Evolutionary conservation across 1,140 invertebrate species (phyloP), one percentile per base, ranked within the genome.

Genomic region (Drosophila busckii): DNA sequence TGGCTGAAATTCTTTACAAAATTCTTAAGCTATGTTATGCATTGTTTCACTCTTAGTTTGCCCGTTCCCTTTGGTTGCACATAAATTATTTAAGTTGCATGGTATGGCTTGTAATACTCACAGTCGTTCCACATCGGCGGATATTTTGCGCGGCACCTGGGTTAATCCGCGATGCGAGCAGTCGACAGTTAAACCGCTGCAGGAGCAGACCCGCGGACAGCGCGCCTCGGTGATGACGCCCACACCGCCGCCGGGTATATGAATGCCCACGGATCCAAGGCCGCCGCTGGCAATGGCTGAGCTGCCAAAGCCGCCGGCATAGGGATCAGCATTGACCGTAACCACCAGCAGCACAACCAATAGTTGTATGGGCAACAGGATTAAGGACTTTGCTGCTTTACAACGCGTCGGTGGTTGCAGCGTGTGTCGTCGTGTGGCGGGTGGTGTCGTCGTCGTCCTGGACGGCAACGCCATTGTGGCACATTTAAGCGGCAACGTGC

Each of bases 121-220:
- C 95, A 96, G 88, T 91, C 93, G 91, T 88, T 95, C 93, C 37
- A 92, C 92, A 75, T 94, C 91, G 19, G 89, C 82, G 6, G 94
- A 93, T 69, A 96, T 89, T 71, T 92, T 91, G 56, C 91, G 90
- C 0, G 95, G 95, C 16, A 95, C 92, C 80, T 93, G 91, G n/a
- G 92, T 91, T 23, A 97, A 89, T 32, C 91, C 93, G 13, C 94
- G 90, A 82, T 94, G 92, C 26, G 94, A 93, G 87, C 95, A 97
- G 84, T 96, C 93, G 16, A 95, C 92, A 32, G 92, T 92, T 37
- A 92, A 89, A 44, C 92, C 92, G 45, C 90, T 90, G 87, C 95
- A 97, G 64, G 91, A 89, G 88, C 95, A 96, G 9, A 92, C 91
- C 89, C 91, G 92, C 3, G 95, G 95, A 88, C 95, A 97, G 28